Evolutionary conservation across 1,140 invertebrate genomes (phyloP), one percentile per base, ranked within the genome.

Genomic region (Nephila pilipes): DNA sequence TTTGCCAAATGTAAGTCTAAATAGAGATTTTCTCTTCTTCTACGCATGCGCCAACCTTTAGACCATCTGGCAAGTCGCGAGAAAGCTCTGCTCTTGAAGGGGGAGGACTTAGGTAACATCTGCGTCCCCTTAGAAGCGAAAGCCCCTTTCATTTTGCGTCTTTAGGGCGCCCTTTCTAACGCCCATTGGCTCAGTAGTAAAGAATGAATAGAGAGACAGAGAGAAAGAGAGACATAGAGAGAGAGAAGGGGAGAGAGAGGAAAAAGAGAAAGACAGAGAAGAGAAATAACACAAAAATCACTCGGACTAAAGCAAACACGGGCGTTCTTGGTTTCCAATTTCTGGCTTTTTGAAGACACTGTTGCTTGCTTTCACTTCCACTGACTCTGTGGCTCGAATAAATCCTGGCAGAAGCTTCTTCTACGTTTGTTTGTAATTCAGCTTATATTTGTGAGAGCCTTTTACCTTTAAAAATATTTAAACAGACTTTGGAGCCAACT

Each of bases 301-400:
- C 90, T 63, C 22, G 54, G 79, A 85, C 90, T 85, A 63, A 83
- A 91, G 90, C 79, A 91, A 91, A 91, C 90, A 91, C 22, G 58
- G 80, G 55, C 80, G 80, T 83, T 85, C 75, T 85, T 91, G 90
- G 90, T 91, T 91, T 91, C 90, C 88, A 81, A 83, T 91, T 91
- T 91, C 89, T 91, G 57, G 54, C 80, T 81, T 91, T 83, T 83
- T 91, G 75, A 81, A 91, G 80, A 83, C 79, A 91, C 89, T 83
- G 89, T 91, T 91, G 89, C 79, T 83, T 85, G 87, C 87, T 90
- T 90, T 90, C 55, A 90, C 46, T 90, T 80, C 69, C 54, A 90
- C 18, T 80, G 25, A 80, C 38, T 57, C 65, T 58, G 69, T 90
- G 69, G 69, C 65, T 90, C 25, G 69, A 65, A 88, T 88, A 88